A percentile compares a stretch with the other conserved stretches of the same genome.
Evolutionary conservation across 92 coral and sea anemone genomes (phyloP).

Genomic region (Phenganax marumi): DNA sequence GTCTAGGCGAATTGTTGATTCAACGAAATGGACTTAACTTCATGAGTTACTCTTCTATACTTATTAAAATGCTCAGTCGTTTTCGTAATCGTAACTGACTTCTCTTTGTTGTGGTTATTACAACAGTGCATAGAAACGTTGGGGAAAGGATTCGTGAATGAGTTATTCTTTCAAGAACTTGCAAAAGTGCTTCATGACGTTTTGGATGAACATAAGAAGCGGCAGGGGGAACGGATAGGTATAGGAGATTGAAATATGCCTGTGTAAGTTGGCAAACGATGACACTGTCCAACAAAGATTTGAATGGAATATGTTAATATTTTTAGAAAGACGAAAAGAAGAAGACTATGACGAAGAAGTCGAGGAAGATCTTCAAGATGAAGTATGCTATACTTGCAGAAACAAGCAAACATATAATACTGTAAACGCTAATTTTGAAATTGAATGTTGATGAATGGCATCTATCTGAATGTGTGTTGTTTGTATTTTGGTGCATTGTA

Average conservation of each 20-base stretch:
- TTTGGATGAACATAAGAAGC: conserved; percentile 73
- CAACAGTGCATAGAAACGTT: conserved; percentile 79
- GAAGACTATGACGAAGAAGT: conserved; percentile 99
- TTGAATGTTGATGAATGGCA: no score
- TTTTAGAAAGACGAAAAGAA: conserved; percentile 87
- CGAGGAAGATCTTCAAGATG: conserved; percentile 97
- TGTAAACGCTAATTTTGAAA: background rate
- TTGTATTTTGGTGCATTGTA: no score
- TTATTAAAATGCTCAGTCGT: background rate
- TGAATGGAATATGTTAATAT: background rate
- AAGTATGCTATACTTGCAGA: conserved; percentile 49
- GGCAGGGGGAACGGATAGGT: conserved; percentile 92
- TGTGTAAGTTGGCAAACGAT: background rate
- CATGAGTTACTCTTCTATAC: background rate
- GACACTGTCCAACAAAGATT: background rate
- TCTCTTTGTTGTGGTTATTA: background rate
- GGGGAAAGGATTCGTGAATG: conserved; percentile 82
- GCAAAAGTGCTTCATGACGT: conserved; percentile 76
- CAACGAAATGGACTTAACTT: background rate
- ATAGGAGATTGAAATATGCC: conserved; percentile 5
- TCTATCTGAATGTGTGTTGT: no score
- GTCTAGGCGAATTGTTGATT: no score
- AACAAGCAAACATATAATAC: background rate
- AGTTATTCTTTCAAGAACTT: conserved; percentile 71
- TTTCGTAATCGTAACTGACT: background rate